These are phyloP conservation scores for Maniola jurtina DNA, from an alignment of 1,140 invertebrate species.

Conservation along the genomic window DNA sequence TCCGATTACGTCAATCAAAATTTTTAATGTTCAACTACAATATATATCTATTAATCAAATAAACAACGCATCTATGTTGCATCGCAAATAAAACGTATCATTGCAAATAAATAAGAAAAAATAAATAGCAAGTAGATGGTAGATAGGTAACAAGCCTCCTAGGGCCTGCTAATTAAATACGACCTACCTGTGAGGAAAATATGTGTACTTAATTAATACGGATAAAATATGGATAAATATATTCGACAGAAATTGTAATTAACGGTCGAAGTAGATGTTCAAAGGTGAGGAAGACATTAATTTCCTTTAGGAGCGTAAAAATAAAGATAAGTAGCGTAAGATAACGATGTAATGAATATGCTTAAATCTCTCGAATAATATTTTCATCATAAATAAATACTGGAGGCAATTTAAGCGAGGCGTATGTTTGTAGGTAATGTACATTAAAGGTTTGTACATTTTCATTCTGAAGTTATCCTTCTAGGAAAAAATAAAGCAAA, in stretches of 20 bases:
- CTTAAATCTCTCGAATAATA: constrained; percentile 5
- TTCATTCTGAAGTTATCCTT: background rate
- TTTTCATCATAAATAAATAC: constrained; percentile 5
- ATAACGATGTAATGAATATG: constrained; percentile 7
- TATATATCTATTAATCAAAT: too few relatives aligned
- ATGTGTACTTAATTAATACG: constrained; percentile 14
- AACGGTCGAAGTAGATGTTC: constrained; percentile 40
- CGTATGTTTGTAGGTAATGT: constrained; percentile 1
- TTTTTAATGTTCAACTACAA: too few relatives aligned
- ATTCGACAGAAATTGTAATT: constrained; percentile 41
- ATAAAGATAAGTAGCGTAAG: constrained; percentile 14
- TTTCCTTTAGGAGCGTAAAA: constrained; percentile 37
- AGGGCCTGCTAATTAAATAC: background rate
- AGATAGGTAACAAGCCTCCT: too few relatives aligned
- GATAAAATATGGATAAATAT: constrained; percentile 39
- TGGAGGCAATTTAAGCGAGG: background rate
- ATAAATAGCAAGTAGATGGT: too few relatives aligned
- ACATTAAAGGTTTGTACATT: too few relatives aligned
- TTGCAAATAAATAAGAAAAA: too few relatives aligned
- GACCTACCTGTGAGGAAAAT: background rate
- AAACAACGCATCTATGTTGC: too few relatives aligned
- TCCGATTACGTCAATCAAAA: too few relatives aligned
- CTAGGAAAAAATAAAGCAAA: background rate
- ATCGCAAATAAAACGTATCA: too few relatives aligned
- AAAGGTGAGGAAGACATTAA: constrained; percentile 43